Base-by-base conservation (phyloP, 1,140 invertebrate genomes). In the Cataglyphis hispanica region DNA sequence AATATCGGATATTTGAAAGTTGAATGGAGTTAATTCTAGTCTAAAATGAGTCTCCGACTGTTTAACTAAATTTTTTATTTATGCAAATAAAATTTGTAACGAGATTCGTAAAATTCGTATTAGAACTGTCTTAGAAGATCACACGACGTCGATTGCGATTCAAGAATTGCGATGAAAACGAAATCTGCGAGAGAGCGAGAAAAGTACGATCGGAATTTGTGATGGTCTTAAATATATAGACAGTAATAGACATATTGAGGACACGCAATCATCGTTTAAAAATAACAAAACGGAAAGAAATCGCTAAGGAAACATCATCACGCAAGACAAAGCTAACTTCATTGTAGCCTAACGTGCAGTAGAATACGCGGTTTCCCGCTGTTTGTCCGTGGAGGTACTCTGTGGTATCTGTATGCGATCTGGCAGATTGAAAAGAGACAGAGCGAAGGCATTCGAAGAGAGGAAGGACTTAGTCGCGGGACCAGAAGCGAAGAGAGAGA, bases 401-500 rank as follows among this genome's bases (percentile, higher is more conserved):
- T 19, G 43, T 34, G 25, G 34, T 53, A 27, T 63, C 60, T 63
- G 46, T 66, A 13, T 77, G 40, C 19, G 19, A 43, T 16, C 25
- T 58, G 34, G 34, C 37, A 22, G 72, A 16, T 19, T 46, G 84
- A 63, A 77, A 70, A 76, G 87, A 64, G 86, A 86, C 80, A 80
- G 40, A 50, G 46, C n/a, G 84, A 22, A 56, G 64, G 22, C 16
- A 27, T 22, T 27, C 31, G 40, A n/a, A 11, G 53, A 83, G 78
- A 61, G 61, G 85, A 67, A 64, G 75, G 58, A 88, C 70, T 72
- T 61, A 50, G 37, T 27, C 19, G 37, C 67, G 63, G 63, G 69
- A 53, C 58, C 61, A 85, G 86, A 88, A 84, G 86, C 63, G 46
- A 46, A 50, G 70, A 91, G 78, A 78, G 70, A 89, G 92, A 92